phyloP scores from a whole-genome alignment of 2,797 vertebrate genomes.

The Bryconaethiops microstoma region DNA sequence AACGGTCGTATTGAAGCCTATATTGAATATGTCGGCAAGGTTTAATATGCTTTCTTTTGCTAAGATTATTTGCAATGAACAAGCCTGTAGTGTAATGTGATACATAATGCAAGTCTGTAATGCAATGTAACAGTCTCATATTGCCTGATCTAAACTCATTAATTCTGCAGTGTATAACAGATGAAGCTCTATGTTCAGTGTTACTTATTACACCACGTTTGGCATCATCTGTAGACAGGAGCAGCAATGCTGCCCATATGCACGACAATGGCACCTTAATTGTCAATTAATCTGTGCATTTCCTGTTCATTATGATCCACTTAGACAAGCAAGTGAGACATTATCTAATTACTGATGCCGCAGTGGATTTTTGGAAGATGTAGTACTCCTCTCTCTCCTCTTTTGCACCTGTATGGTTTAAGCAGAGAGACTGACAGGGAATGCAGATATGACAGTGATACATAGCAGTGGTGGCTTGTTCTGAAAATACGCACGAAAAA shows the following conservation, averaged over 20 bases:
- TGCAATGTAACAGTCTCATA: too few relatives aligned
- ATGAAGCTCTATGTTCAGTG: constrained; percentile 22
- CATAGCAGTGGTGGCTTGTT: constrained; percentile 18
- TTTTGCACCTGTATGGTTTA: constrained; percentile 4
- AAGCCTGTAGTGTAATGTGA: too few relatives aligned
- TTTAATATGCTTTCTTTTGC: too few relatives aligned
- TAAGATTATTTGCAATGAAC: too few relatives aligned
- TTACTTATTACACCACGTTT: constrained; percentile 14
- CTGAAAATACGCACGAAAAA: too few relatives aligned
- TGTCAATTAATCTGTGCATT: constrained; percentile 75
- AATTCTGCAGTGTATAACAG: neutral
- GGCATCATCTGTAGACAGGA: constrained; percentile 54
- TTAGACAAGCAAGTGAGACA: constrained; percentile 59
- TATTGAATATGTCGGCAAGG: too few relatives aligned
- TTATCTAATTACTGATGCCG: constrained; percentile 61
- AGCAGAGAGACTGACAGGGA: constrained; percentile 7
- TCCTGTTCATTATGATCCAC: constrained; percentile 66
- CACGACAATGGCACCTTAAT: constrained; percentile 68
- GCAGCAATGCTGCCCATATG: constrained; percentile 66
- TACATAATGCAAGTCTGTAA: too few relatives aligned
- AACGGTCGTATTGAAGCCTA: too few relatives aligned
- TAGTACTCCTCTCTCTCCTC: neutral
- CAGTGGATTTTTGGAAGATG: constrained; percentile 56
- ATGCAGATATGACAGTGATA: neutral
- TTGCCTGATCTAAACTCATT: too few relatives aligned